phyloP scores from a whole-genome alignment of 2,113 vertebrate species.

The Pseudorhombus dupliciocellatus region DNA sequence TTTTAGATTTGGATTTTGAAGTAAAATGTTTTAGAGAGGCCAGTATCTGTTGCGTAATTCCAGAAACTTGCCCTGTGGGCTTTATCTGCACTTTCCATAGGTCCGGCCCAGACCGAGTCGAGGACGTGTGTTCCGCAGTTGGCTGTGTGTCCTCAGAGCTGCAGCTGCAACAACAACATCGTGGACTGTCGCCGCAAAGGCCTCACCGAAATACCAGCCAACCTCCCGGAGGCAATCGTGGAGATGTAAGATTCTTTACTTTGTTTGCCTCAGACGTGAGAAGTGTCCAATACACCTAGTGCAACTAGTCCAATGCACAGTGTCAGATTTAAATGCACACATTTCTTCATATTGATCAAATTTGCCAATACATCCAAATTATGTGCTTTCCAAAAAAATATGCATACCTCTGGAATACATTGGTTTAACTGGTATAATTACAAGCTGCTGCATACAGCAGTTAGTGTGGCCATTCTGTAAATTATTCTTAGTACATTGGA shows the following conservation, averaged over 20 bases:
- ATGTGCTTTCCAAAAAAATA: neutral
- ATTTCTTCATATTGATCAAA: too few relatives aligned
- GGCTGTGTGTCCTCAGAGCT: slow-evolving; percentile 89
- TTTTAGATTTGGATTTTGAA: too few relatives aligned
- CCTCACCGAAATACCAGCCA: slow-evolving; percentile 92
- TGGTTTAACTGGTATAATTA: neutral
- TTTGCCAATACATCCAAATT: neutral
- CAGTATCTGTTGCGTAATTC: neutral
- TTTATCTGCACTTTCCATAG: slow-evolving; percentile 65
- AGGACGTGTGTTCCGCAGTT: slow-evolving; percentile 89
- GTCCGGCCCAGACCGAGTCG: slow-evolving; percentile 83
- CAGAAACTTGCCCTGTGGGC: neutral
- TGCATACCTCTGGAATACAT: too few relatives aligned
- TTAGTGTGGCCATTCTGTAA: neutral
- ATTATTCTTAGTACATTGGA: neutral
- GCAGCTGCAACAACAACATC: slow-evolving; percentile 96
- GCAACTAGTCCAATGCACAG: neutral
- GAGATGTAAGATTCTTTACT: slow-evolving; percentile 90
- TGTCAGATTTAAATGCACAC: too few relatives aligned
- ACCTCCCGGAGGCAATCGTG: slow-evolving; percentile 93
- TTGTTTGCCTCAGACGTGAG: neutral
- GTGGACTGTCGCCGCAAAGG: slow-evolving; percentile 95
- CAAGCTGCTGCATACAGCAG: too few relatives aligned
- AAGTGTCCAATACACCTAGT: neutral
- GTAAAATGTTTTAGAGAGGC: neutral